Conservation (phyloP, 2,113 vertebrate species). For the Aplodontia rufa region DNA sequence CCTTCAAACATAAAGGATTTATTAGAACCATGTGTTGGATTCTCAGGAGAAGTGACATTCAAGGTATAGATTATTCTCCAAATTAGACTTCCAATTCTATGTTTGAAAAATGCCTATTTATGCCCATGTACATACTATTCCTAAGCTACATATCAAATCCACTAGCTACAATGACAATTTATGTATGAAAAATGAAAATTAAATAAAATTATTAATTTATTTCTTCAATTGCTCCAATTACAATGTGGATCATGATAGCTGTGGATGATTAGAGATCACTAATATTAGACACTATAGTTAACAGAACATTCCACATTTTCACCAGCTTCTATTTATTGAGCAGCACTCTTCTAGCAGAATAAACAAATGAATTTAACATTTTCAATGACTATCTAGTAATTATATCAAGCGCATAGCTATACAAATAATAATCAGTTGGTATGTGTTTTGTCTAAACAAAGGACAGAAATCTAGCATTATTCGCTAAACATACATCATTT, state of each 20-base stretch:
- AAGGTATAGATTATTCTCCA: not conserved
- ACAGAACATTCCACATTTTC: not conserved
- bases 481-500: not conserved
- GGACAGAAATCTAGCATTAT: not conserved
- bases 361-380: slow-evolving; percentile 28
- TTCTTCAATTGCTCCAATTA: not conserved
- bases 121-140: not conserved
- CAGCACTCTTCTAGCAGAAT: not conserved
- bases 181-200: not conserved
- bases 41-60: slow-evolving; percentile 22
- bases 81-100: not conserved
- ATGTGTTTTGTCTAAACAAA: slow-evolving; percentile 33
- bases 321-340: not conserved
- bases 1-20: not conserved
- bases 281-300: not conserved
- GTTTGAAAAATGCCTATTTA: not conserved
- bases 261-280: not conserved
- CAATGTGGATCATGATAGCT: not conserved
- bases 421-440: slow-evolving; percentile 34
- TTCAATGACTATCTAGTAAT: not conserved
- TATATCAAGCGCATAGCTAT: not conserved
- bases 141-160: not conserved
- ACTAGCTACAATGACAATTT: not conserved
- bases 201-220: not conserved
- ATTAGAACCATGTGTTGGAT: not conserved